Conservation (phyloP, 2,797 vertebrate species). For the Cirrhinus mrigala region DNA sequence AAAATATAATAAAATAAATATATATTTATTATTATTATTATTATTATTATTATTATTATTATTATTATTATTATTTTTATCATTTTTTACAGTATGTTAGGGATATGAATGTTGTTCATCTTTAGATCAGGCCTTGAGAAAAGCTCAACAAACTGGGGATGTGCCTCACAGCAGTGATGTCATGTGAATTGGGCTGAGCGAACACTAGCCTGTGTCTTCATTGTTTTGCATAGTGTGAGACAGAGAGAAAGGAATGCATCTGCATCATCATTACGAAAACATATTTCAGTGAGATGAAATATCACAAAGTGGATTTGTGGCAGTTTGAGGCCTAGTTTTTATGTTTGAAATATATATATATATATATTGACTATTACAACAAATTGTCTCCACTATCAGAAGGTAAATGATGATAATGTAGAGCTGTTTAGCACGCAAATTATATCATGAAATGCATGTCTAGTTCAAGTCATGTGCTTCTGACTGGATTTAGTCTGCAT, state of each 20-base stretch:
- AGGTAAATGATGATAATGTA: background rate
- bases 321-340: background rate
- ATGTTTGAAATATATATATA: background rate
- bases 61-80: too few species aligned
- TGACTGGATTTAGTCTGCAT: background rate
- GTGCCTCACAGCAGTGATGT: constrained; percentile 58
- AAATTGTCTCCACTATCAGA: background rate
- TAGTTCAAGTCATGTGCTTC: constrained; percentile 1
- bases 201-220: constrained; percentile 37
- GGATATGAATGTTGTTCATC: constrained; percentile 49
- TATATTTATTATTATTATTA: too few species aligned
- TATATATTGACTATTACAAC: too few species aligned
- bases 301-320: constrained; percentile 1
- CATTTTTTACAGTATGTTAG: too few species aligned
- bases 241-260: constrained; percentile 16
- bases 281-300: background rate
- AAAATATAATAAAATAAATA: too few species aligned
- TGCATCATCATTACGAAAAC: background rate
- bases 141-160: constrained; percentile 24
- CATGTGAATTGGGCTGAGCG: constrained; percentile 56
- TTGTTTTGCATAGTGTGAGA: constrained; percentile 55
- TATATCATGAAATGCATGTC: too few species aligned
- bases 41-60: too few species aligned
- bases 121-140: constrained; percentile 38
- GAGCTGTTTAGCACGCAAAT: background rate